Evolutionary conservation across 2,113 vertebrate species (phyloP).

Genomic region (Castor canadensis): DNA sequence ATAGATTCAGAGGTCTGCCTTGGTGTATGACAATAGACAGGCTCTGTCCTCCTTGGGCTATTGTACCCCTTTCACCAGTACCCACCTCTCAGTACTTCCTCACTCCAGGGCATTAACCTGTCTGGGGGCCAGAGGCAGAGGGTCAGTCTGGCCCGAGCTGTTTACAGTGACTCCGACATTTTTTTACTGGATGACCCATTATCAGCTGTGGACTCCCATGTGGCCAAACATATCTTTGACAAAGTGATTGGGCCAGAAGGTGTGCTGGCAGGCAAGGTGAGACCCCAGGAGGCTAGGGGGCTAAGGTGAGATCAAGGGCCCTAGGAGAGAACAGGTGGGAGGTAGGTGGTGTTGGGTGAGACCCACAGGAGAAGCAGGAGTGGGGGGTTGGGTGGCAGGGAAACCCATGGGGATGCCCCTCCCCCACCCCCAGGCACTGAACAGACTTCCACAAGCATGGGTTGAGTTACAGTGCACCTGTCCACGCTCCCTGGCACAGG

Average conservation of each 20-base stretch:
- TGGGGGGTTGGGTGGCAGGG: neutral
- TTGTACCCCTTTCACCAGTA: neutral
- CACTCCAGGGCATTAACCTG: conserved; percentile 94
- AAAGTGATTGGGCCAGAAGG: conserved; percentile 95
- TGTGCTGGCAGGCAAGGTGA: conserved; percentile 92
- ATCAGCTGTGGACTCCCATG: conserved; percentile 95
- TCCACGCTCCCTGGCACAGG: neutral
- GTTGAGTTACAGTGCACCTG: neutral
- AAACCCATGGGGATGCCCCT: fast-evolving
- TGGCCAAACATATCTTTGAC: conserved; percentile 97
- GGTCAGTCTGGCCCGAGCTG: conserved; percentile 93
- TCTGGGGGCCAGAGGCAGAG: conserved; percentile 96
- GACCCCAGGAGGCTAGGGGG: neutral
- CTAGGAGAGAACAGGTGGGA: neutral
- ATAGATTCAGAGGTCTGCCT: neutral
- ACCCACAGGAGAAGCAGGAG: neutral
- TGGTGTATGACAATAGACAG: neutral
- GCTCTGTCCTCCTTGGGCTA: neutral
- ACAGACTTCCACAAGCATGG: fast-evolving
- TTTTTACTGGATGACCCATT: conserved; percentile 96
- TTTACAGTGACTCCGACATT: conserved; percentile 92
- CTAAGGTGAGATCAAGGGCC: neutral
- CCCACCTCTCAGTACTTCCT: neutral
- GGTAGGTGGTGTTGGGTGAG: neutral
- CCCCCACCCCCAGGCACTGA: neutral